Conservation (phyloP, 1,140 invertebrate species). For the Scaptomyza montana region DNA sequence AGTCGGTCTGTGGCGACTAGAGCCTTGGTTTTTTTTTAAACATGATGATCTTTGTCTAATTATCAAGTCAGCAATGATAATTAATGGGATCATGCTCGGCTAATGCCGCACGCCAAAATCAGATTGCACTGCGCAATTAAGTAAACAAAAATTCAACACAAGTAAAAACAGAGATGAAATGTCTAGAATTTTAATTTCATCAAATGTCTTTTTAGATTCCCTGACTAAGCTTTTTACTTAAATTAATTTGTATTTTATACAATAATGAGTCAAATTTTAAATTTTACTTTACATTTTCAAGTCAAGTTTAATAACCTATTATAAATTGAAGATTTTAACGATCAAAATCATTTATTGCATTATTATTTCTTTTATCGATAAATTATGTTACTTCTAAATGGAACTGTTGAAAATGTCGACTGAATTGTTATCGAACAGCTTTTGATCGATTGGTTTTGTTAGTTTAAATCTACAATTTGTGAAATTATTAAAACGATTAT, state of each 20-base stretch:
- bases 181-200: constrained; percentile 5
- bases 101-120: constrained; percentile 62
- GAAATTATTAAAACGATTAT: no score
- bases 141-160: constrained; percentile 42
- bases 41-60: constrained; percentile 54
- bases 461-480: no score
- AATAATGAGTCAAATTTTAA: background rate
- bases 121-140: constrained; percentile 69
- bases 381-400: no score
- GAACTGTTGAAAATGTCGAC: no score
- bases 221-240: constrained; percentile 1
- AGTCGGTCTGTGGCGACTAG: no score
- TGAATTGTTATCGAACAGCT: no score
- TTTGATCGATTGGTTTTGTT: no score
- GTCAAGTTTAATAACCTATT: no score
- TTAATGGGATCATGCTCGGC: constrained; percentile 16
- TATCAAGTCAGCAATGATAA: constrained; percentile 45
- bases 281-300: background rate
- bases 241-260: background rate
- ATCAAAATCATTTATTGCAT: no score
- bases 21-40: background rate
- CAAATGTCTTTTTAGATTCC: background rate
- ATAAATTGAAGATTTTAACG: no score
- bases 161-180: constrained; percentile 3
- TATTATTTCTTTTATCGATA: no score